These are phyloP conservation scores for Argyresthia albistria DNA, from an alignment of 2,888 invertebrate genomes.

Conservation along the genomic window DNA sequence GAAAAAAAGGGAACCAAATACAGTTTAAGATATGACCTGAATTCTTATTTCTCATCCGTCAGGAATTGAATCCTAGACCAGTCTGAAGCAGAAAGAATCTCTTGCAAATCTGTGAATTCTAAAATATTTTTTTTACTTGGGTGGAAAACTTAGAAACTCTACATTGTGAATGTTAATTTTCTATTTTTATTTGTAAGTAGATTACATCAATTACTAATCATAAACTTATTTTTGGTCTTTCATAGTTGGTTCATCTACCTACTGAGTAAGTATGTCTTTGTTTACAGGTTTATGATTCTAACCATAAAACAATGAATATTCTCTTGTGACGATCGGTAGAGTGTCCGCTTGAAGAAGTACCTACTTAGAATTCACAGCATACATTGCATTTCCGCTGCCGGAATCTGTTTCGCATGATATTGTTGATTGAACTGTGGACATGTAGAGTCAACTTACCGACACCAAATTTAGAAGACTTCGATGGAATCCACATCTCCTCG, in stretches of 20 bases:
- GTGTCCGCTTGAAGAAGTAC: not conserved
- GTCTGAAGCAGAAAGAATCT: too few species aligned
- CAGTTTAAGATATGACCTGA: too few species aligned
- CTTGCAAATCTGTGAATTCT: too few species aligned
- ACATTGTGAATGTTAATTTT: too few species aligned
- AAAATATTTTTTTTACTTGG: too few species aligned
- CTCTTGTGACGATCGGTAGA: not conserved
- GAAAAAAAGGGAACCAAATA: constrained; percentile 34
- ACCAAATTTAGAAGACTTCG: constrained; percentile 81
- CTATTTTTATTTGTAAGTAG: too few species aligned
- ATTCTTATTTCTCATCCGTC: too few species aligned
- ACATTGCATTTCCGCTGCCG: constrained; percentile 54
- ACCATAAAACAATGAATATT: not conserved
- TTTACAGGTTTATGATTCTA: not conserved
- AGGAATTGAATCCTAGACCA: too few species aligned
- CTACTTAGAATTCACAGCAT: constrained; percentile 52
- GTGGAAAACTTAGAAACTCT: too few species aligned
- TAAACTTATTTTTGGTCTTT: not conserved
- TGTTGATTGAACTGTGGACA: constrained; percentile 31
- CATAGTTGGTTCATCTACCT: too few species aligned
- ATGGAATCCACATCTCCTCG: constrained; percentile 79
- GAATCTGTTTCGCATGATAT: constrained; percentile 40
- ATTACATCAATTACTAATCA: not conserved
- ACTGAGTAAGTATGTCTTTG: too few species aligned
- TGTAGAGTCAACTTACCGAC: constrained; percentile 74